Base-by-base conservation (phyloP, 2,113 vertebrate genomes). In the Tenebrosternarchus preto region DNA sequence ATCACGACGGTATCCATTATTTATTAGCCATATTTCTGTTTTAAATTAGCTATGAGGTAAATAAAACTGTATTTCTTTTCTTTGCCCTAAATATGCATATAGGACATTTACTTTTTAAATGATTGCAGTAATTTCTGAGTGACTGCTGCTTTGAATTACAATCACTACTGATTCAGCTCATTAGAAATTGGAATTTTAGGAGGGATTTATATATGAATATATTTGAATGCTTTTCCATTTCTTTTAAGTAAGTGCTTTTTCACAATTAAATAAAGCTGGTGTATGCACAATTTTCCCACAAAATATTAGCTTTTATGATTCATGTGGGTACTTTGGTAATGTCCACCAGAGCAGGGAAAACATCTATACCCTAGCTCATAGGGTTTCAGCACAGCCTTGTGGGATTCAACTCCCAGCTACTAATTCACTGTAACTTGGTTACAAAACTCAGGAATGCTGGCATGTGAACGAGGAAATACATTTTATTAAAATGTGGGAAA, bases 1-100 rank as follows among this genome's bases (percentile, higher is more conserved):
- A 94, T 93, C 92, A 92, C 85, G 85, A 87, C 87, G 69, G 43
- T 89, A 90, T 93, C 92, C 91, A 93, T 93, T 93, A 93, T 94
- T 93, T 93, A 93, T 93, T 78, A 91, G 91, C 86, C 88, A 90
- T 87, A 86, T 88, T 88, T 91, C 88, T 86, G 91, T 92, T 89
- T 87, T 89, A 90, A 88, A 91, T 90, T 87, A 87, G 92, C 88
- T 88, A 88, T 84, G 89, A 89, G 92, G 91, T 91, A 87, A 90
- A 92, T 91, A 85, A 81, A 81, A 89, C 88, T 83, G 88, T 86
- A 79, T 88, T 85, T 90, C 89, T 90, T 90, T 86, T 80, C 84
- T 66, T 64, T 22, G 43, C 90, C 90, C 92, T 92, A 93, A 92
- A 92, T 93, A 91, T 92, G 88, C 91, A 90, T 87, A 91, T 76